phyloP scores from a whole-genome alignment of 2,888 invertebrate species.

The Tetranychus piercei region DNA sequence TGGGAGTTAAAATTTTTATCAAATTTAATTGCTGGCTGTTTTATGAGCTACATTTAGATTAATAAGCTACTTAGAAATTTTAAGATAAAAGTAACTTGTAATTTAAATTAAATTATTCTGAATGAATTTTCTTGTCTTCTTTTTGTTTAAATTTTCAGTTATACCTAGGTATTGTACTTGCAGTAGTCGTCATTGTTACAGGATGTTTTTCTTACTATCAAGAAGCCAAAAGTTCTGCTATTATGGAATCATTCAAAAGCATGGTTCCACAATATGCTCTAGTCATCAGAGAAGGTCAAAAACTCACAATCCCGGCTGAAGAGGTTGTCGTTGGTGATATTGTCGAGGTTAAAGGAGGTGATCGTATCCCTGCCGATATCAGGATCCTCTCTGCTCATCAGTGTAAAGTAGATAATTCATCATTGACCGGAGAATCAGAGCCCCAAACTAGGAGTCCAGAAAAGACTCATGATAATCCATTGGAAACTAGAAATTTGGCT shows the following conservation, averaged over 20 bases:
- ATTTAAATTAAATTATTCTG: no score
- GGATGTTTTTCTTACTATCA: constrained; percentile 54
- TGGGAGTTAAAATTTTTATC: no score
- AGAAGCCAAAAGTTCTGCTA: constrained; percentile 51
- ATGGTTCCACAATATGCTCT: constrained; percentile 67
- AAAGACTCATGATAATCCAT: constrained; percentile 78
- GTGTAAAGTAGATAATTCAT: constrained; percentile 90
- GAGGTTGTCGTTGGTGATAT: constrained; percentile 92
- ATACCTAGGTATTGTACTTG: constrained; percentile 45
- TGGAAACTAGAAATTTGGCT: constrained; percentile 83
- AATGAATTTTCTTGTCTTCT: neutral
- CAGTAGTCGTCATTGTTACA: constrained; percentile 48
- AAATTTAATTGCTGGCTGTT: no score
- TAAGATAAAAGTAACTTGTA: no score
- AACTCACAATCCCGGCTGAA: constrained; percentile 37
- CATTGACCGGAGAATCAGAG: constrained; percentile 83
- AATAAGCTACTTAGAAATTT: no score
- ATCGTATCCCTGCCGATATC: constrained; percentile 93
- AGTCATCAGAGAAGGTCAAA: constrained; percentile 43
- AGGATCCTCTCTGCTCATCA: constrained; percentile 82
- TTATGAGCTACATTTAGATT: no score
- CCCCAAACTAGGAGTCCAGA: constrained; percentile 79
- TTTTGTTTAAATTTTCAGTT: constrained; percentile 31
- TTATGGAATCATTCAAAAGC: constrained; percentile 68
- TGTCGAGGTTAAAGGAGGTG: constrained; percentile 96